phyloP scores from a whole-genome alignment of 2,888 invertebrate species.

The Malthinus seriepunctatus region DNA sequence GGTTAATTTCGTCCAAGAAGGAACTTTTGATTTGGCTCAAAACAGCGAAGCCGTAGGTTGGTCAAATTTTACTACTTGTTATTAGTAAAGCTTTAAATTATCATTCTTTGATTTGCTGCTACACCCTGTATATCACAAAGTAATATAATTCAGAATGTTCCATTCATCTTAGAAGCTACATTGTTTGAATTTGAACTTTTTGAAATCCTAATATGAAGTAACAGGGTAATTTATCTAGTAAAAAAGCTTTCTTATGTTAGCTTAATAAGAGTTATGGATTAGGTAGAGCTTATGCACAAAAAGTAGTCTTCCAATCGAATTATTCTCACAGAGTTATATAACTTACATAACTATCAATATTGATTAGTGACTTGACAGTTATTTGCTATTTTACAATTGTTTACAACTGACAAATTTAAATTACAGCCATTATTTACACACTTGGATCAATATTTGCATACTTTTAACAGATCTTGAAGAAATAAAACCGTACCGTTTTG shows the following conservation, averaged over 20 bases:
- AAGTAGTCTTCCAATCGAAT: conserved; percentile 9
- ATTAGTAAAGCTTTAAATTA: no score
- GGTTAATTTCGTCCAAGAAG: no score
- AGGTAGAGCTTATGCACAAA: conserved; percentile 24
- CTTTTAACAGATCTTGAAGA: no score
- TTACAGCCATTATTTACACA: no score
- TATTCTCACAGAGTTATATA: background rate
- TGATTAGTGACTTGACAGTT: background rate
- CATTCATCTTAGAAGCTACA: conserved; percentile 34
- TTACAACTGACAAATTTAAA: no score
- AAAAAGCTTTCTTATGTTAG: conserved; percentile 45
- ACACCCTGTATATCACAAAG: conserved; percentile 13
- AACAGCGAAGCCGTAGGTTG: no score
- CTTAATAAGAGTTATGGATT: conserved; percentile 30
- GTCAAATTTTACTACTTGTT: no score
- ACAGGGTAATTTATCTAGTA: conserved; percentile 45
- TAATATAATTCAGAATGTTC: conserved; percentile 28
- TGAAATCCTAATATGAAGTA: conserved; percentile 42
- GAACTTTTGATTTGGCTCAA: no score
- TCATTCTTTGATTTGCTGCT: no score
- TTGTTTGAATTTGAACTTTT: conserved; percentile 37
- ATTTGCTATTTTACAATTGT: no score
- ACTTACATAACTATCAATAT: conserved; percentile 4
- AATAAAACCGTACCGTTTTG: no score
- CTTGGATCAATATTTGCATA: no score